Conservation (phyloP, 2,888 invertebrate genomes). For the Scotopteryx bipunctaria region DNA sequence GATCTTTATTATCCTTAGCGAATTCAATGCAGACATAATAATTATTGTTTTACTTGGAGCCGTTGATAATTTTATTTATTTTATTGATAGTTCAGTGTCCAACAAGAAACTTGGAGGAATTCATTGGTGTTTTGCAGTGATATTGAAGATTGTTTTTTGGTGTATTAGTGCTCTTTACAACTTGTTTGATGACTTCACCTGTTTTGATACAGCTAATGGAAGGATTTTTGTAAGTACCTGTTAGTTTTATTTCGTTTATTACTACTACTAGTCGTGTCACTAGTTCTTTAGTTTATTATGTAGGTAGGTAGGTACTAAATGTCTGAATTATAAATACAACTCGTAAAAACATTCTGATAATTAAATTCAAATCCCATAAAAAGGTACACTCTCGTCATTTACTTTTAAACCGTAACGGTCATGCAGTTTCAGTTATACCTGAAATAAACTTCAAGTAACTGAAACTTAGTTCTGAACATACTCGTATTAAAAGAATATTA, state of each 20-base stretch:
- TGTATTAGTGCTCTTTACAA: conserved; percentile 66
- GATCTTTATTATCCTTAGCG: conserved; percentile 58
- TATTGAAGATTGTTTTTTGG: conserved; percentile 64
- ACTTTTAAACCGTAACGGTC: no score
- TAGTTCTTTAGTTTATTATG: no score
- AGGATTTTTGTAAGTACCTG: conserved; percentile 72
- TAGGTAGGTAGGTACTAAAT: no score
- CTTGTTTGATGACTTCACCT: conserved; percentile 52
- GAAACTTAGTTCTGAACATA: no score
- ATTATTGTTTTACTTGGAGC: conserved; percentile 45
- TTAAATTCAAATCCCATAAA: no score
- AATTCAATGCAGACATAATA: conserved; percentile 52
- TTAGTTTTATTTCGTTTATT: not conserved
- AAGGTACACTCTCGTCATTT: no score
- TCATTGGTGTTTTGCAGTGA: conserved; percentile 61
- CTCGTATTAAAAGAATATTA: no score
- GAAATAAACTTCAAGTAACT: no score
- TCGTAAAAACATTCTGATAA: no score
- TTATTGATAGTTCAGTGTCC: conserved; percentile 53
- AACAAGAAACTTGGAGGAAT: conserved; percentile 70
- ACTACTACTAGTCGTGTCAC: no score
- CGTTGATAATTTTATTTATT: conserved; percentile 44
- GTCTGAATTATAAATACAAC: no score
- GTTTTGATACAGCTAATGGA: conserved; percentile 46
- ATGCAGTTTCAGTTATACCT: no score